Evolutionary conservation across 2,797 vertebrate species (phyloP), one percentile per base, ranked within the genome.

Genomic region (Trematomus bernacchii): DNA sequence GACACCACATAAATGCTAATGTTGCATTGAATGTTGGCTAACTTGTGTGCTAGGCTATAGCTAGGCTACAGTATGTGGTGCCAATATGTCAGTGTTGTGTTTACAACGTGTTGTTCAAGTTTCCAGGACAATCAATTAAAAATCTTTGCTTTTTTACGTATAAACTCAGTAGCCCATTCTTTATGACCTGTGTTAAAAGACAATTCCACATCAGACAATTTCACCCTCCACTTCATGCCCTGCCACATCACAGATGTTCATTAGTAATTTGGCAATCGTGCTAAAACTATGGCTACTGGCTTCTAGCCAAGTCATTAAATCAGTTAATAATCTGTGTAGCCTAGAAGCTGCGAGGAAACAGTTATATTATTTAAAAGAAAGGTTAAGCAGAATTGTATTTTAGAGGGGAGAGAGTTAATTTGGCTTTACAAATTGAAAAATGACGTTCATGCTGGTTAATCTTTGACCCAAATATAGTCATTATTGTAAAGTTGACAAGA

Each of bases 271-370:
- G 65, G 19, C 50, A 23, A 37, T 59, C 46, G 52, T 47, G 19
- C 40, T 57, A 53, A 67, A 77, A 50, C 27, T 54, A 30, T 10
- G 40, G 59, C 44, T 15, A 0, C 43, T 75, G 76, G 76, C 65
- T 68, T 18, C 14, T 3, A n/a, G 66, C 72, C 75, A 83, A 70
- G 61, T 75, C 61, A 64, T 83, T 79, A 69, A 73, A 67, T 59
- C 43, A 48, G 58, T 75, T 77, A 73, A 77, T 77, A 64, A 84
- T 76, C 60, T 48, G 33, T 21, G 30, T 46, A 44, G 6, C 33
- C 33, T 9, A 27, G 46, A 69, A 53, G 30, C 40, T 59, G 51
- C 3, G 4, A 62, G 43, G 72, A 78, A 65, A 73, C 40, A 15
- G 7, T 48, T 62, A 15, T 40, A 47, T 55, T 30, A 59, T 52